phyloP scores from a whole-genome alignment of 2,888 invertebrate species.

The Eupelmus urozonus region DNA sequence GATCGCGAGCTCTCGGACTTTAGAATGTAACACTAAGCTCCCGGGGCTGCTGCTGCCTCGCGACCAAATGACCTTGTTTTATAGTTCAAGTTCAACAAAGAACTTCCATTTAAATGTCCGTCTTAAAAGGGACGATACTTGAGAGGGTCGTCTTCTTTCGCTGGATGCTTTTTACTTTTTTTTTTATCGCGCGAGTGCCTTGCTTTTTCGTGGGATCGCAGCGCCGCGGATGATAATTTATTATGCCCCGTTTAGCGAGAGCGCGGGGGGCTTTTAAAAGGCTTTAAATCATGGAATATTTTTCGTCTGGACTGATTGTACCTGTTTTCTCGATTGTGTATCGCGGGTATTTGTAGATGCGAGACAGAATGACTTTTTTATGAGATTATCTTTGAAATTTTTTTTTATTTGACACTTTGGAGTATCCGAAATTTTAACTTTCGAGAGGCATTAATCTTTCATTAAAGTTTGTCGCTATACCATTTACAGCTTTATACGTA shows the following conservation, averaged over 20 bases:
- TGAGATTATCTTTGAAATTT: too few relatives aligned
- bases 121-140: background rate
- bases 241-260: conserved; percentile 38
- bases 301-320: background rate
- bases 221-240: conserved; percentile 38
- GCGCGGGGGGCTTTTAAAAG: conserved; percentile 38
- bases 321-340: too few relatives aligned
- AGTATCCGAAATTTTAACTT: too few relatives aligned
- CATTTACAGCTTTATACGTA: too few relatives aligned
- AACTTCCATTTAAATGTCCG: conserved; percentile 45
- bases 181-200: conserved; percentile 9
- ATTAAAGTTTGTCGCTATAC: too few relatives aligned
- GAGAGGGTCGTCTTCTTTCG: conserved; percentile 12
- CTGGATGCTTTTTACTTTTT: conserved; percentile 33
- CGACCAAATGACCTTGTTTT: conserved; percentile 58
- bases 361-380: too few relatives aligned
- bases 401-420: too few relatives aligned
- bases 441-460: too few relatives aligned
- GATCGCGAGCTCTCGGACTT: conserved; percentile 14
- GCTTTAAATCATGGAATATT: conserved; percentile 24
- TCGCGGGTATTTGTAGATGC: too few relatives aligned
- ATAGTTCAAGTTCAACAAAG: conserved; percentile 59
- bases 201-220: background rate
- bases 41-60: background rate
- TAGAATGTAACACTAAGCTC: conserved; percentile 47